phyloP scores from a whole-genome alignment of 2,113 vertebrate genomes.

The Azemiops feae region DNA sequence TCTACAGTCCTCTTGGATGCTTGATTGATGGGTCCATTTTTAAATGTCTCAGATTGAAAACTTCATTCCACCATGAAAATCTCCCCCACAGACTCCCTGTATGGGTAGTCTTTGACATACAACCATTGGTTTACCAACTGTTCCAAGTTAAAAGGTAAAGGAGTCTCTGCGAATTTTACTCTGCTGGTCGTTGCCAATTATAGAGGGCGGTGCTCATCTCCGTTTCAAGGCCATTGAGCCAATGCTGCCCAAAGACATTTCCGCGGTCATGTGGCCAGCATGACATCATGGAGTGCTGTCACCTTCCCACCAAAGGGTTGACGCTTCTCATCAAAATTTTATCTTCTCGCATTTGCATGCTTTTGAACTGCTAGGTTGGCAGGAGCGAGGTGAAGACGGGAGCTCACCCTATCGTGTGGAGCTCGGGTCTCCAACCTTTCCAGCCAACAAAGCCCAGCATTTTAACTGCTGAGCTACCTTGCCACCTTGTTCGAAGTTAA shows the following conservation, averaged over 20 bases:
- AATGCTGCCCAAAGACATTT: not conserved
- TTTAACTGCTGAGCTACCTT: not conserved
- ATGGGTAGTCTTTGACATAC: not conserved
- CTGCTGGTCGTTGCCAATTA: not conserved
- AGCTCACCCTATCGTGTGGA: not conserved
- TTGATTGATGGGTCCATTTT: not conserved
- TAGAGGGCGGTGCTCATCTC: not conserved
- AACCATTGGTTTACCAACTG: not conserved
- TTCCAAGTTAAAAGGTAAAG: not conserved
- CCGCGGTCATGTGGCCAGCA: not conserved
- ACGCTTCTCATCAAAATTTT: not conserved
- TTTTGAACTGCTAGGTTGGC: not conserved
- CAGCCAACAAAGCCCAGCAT: not conserved
- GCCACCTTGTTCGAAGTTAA: not conserved
- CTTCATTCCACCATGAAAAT: not conserved
- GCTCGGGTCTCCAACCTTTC: not conserved
- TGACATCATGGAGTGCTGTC: not conserved
- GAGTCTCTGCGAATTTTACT: not conserved
- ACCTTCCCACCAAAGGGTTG: not conserved
- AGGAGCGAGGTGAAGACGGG: not conserved
- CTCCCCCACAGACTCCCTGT: not conserved
- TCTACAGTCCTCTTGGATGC: not conserved
- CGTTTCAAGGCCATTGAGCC: not conserved
- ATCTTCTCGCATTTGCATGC: not conserved
- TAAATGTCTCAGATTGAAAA: not conserved